These are phyloP conservation scores for Drosophila nasuta DNA, from an alignment of 1,140 invertebrate genomes.

Conservation along the genomic window DNA sequence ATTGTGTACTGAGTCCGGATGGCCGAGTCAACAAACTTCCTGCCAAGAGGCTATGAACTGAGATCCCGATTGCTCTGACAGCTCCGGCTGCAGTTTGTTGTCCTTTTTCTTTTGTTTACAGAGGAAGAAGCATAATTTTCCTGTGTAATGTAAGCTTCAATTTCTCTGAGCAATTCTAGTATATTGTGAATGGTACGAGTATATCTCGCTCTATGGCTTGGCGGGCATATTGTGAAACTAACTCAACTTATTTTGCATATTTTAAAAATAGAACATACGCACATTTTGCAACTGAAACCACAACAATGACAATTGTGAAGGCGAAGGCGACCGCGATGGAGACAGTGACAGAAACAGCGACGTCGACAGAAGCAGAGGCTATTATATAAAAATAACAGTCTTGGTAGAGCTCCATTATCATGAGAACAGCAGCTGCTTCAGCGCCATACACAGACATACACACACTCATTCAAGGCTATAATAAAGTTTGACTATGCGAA, in stretches of 20 bases:
- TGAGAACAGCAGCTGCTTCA: slow-evolving; percentile 39
- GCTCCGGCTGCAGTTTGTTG: slow-evolving; percentile 31
- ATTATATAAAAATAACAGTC: slow-evolving; percentile 67
- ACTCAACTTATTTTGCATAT: slow-evolving; percentile 80
- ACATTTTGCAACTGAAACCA: slow-evolving; percentile 44
- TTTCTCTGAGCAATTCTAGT: slow-evolving; percentile 16
- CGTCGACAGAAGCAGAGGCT: slow-evolving; percentile 44
- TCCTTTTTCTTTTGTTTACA: slow-evolving; percentile 57
- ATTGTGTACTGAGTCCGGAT: slow-evolving; percentile 25
- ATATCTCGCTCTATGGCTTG: slow-evolving; percentile 50
- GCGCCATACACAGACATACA: neutral
- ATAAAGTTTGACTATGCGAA: slow-evolving; percentile 52
- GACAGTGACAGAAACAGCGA: slow-evolving; percentile 7
- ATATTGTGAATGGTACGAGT: slow-evolving; percentile 38
- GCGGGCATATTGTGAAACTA: slow-evolving; percentile 35
- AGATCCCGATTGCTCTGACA: slow-evolving; percentile 28
- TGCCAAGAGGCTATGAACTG: slow-evolving; percentile 10
- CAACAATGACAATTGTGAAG: slow-evolving; percentile 47
- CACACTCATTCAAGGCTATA: slow-evolving; percentile 13
- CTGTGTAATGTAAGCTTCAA: slow-evolving; percentile 49
- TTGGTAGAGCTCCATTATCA: slow-evolving; percentile 45
- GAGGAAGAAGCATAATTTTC: slow-evolving; percentile 77
- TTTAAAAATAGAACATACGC: slow-evolving; percentile 75
- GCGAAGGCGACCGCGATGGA: no score
- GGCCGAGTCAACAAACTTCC: slow-evolving; percentile 36